phyloP scores from a whole-genome alignment of 2,797 vertebrate genomes.

The Chelon labrosus region DNA sequence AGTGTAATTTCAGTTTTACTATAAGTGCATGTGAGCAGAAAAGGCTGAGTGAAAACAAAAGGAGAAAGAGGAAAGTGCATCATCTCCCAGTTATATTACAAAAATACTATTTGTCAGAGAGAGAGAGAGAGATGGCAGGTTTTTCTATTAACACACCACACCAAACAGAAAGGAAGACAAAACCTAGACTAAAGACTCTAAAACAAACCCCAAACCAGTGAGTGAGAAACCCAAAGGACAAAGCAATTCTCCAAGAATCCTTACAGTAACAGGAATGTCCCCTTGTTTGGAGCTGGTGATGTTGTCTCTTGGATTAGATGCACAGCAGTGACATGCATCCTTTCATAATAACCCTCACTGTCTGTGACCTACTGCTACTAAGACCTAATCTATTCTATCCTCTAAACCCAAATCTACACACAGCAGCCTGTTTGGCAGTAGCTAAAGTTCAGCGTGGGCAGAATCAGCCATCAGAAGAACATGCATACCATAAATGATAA shows the following conservation, averaged over 20 bases:
- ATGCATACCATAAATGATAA: conserved; percentile 45
- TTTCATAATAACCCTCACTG: neutral
- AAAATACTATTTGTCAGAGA: neutral
- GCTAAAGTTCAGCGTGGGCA: conserved; percentile 17
- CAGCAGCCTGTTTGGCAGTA: conserved; percentile 9
- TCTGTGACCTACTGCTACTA: conserved; percentile 12
- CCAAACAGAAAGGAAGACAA: conserved; percentile 22
- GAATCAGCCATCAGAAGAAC: conserved; percentile 31
- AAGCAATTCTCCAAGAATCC: neutral
- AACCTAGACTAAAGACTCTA: conserved; percentile 2
- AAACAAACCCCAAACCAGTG: neutral
- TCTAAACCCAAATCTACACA: conserved; percentile 27
- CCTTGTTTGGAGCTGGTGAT: neutral
- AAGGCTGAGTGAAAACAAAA: neutral
- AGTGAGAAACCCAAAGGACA: conserved; percentile 4
- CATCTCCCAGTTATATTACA: neutral
- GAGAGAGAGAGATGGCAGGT: neutral
- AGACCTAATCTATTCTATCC: conserved; percentile 18
- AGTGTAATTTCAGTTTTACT: conserved; percentile 11
- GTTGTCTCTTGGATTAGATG: conserved; percentile 1
- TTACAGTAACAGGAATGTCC: neutral
- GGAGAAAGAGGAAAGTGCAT: neutral
- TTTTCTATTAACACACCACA: conserved; percentile 26
- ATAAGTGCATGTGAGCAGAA: neutral
- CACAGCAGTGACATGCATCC: conserved; percentile 5